Percentiles rank a stretch among this genome's conserved stretches.
Evolutionary conservation across 2,113 vertebrate species (phyloP).

Genomic region (Pelusios castaneus): DNA sequence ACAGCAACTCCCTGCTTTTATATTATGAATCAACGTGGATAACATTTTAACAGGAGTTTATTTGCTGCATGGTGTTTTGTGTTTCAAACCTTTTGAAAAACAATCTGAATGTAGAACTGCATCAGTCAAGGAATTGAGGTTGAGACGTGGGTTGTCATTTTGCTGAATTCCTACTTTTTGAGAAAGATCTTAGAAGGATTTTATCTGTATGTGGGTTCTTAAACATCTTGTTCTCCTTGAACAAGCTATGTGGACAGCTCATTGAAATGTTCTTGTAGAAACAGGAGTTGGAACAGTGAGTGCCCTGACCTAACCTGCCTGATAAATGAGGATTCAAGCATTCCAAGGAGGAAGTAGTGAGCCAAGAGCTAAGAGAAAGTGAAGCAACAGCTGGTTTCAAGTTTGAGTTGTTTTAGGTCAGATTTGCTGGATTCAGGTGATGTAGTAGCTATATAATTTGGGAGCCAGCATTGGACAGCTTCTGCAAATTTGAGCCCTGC

Average conservation of each 20-base stretch:
- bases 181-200: background rate
- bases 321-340: background rate
- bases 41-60: background rate
- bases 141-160: background rate
- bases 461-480: background rate
- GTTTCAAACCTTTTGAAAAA: slow-evolving; percentile 4
- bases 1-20: background rate
- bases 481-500: background rate
- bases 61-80: background rate
- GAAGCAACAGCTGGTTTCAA: background rate
- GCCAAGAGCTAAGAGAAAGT: background rate
- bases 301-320: background rate
- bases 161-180: background rate
- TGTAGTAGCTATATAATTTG: background rate
- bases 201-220: background rate
- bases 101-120: background rate
- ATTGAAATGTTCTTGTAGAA: background rate
- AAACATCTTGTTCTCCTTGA: background rate
- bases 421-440: background rate
- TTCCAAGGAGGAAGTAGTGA: background rate
- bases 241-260: background rate
- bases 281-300: background rate
- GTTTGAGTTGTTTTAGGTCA: slow-evolving; percentile 13
- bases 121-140: background rate
- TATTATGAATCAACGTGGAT: accelerated